Percentiles rank a stretch among this genome's conserved stretches.
These are phyloP conservation scores for Zygothrica quintamaculata DNA, from an alignment of 2,888 invertebrate genomes.

Conservation along the genomic window DNA sequence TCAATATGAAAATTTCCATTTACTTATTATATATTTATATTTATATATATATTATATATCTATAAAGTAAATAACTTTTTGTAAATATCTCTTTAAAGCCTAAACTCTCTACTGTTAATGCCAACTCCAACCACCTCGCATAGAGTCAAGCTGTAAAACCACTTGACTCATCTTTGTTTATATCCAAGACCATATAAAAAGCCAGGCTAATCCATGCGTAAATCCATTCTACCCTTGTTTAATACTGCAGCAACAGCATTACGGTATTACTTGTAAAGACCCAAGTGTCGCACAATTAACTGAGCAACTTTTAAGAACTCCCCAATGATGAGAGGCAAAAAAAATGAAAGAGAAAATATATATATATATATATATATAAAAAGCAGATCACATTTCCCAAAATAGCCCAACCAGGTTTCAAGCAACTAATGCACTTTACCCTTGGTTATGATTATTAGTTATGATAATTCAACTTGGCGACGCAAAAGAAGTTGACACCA, in stretches of 20 bases:
- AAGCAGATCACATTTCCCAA: slow-evolving; percentile 52
- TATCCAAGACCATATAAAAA: slow-evolving; percentile 27
- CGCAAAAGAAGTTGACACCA: slow-evolving; percentile 72
- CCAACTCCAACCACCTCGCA: neutral
- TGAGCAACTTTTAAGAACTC: slow-evolving; percentile 65
- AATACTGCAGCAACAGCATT: too few relatives aligned
- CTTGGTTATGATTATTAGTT: slow-evolving; percentile 76
- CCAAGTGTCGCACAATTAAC: slow-evolving; percentile 67
- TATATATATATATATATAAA: too few relatives aligned
- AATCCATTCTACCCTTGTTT: slow-evolving; percentile 51
- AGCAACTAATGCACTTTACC: slow-evolving; percentile 59
- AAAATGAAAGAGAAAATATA: slow-evolving; percentile 9
- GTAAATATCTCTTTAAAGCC: too few relatives aligned
- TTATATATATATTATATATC: too few relatives aligned
- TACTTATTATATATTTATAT: too few relatives aligned
- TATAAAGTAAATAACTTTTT: too few relatives aligned
- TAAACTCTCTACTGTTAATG: neutral
- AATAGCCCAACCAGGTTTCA: slow-evolving; percentile 20
- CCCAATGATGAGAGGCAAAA: slow-evolving; percentile 52
- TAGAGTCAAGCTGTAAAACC: slow-evolving; percentile 19
- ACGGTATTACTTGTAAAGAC: slow-evolving; percentile 43
- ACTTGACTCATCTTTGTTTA: slow-evolving; percentile 39
- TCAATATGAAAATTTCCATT: too few relatives aligned
- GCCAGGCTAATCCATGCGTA: slow-evolving; percentile 46
- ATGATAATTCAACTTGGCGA: slow-evolving; percentile 75